Evolutionary conservation across 1,140 invertebrate genomes (phyloP).

Genomic region (Conus betulinus): DNA sequence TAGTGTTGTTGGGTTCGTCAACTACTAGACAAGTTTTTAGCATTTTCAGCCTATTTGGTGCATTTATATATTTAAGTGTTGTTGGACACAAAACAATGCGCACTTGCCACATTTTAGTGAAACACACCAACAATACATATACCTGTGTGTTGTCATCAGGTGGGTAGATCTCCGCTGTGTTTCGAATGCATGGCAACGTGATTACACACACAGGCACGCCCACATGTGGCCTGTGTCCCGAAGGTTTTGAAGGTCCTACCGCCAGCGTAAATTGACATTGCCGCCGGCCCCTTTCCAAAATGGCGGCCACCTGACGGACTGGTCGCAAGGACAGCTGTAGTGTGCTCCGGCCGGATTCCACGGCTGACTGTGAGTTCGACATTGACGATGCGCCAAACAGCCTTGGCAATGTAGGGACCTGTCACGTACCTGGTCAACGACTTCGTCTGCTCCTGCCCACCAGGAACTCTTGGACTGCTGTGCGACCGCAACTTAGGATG

Average conservation of each 20-base stretch:
- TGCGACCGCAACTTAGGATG: conserved; percentile 80
- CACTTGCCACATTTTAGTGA: no score
- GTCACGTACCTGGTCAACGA: conserved; percentile 76
- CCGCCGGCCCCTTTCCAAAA: conserved; percentile 91
- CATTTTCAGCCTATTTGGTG: no score
- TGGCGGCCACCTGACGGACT: conserved; percentile 96
- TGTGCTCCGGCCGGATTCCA: conserved; percentile 62
- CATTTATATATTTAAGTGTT: no score
- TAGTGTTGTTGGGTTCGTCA: no score
- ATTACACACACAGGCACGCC: conserved; percentile 81
- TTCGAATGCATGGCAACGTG: conserved; percentile 92
- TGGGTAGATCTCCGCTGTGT: conserved; percentile 82
- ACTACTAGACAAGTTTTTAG: no score
- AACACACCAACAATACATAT: no score
- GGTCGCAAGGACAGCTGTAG: conserved; percentile 90
- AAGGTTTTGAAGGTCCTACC: conserved; percentile 85
- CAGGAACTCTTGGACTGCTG: conserved; percentile 76
- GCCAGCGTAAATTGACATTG: conserved; percentile 91
- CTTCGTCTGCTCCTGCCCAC: conserved; percentile 88
- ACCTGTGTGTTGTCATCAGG: conserved; percentile 42
- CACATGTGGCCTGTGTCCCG: conserved; percentile 65
- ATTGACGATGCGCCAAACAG: conserved; percentile 87
- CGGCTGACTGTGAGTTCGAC: conserved; percentile 85
- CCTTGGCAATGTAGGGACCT: conserved; percentile 93
- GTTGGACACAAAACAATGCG: no score